Evolutionary conservation across 2,888 invertebrate genomes (phyloP), one percentile per base, ranked within the genome.

Genomic region (Flexamia atlantica): DNA sequence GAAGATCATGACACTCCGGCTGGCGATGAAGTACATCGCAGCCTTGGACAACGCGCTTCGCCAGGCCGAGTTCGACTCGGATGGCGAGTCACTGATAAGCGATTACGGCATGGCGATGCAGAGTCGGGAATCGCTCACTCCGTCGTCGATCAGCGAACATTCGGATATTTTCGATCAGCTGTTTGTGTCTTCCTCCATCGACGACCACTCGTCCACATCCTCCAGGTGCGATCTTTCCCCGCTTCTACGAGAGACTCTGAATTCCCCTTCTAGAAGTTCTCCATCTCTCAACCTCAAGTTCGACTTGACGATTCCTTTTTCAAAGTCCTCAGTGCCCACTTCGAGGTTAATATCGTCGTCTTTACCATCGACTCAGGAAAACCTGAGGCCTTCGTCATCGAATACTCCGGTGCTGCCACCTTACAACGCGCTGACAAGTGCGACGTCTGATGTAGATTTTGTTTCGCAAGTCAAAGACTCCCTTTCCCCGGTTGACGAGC

Each of bases 21-120:
- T 97, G 85, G 97, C 97, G 30, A 96, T 97, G 95, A 94, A 95
- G 89, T 97, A 97, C 89, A 97, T 97, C 86, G 91, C 94, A 14
- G 94, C 95, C 17, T 90, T 97, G 80, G 94, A 93, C n/a, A 92
- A 94, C 0, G 93, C 94, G 0, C 90, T 96, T 85, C 88, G 89
- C 72, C 89, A 91, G 86, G 90, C 92, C 28, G 82, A 84, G 70
- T 53, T 82, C 32, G 85, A 87, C 83, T 89, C 89, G 17, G 89
- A 89, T 85, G 89, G 88, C 76, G 89, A 89, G 40, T 89, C 89
- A 17, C 86, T 88, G 17, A 86, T 89, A 74, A 88, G 89, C 84
- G 89, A 89, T 84, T 89, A 89, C 70, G 88, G 87, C 1, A 72
- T 85, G 20, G 84, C 84, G 57, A 74, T 85, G 32, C 50, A 85